Evolutionary conservation across 2,888 invertebrate species (phyloP).

Genomic region (Euproctis similis): DNA sequence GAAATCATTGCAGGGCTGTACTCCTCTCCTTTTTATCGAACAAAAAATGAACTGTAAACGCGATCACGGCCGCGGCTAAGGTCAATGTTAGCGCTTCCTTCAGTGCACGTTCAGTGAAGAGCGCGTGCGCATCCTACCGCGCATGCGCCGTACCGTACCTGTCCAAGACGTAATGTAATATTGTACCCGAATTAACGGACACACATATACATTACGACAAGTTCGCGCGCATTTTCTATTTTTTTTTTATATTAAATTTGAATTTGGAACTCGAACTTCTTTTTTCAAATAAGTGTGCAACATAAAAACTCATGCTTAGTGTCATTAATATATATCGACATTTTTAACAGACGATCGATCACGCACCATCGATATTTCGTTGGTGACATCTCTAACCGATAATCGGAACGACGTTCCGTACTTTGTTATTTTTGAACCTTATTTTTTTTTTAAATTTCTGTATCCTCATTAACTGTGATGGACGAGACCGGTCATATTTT

Average conservation of each 20-base stretch:
- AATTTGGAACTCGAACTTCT: constrained; percentile 12
- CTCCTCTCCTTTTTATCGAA: constrained; percentile 77
- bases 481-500: constrained; percentile 49
- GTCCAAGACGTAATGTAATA: constrained; percentile 40
- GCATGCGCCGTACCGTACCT: constrained; percentile 45
- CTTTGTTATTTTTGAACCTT: constrained; percentile 30
- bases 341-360: constrained; percentile 58
- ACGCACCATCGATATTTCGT: constrained; percentile 46
- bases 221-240: constrained; percentile 24
- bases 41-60: constrained; percentile 77
- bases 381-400: constrained; percentile 49
- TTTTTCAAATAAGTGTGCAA: constrained; percentile 9
- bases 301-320: constrained; percentile 28
- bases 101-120: constrained; percentile 72
- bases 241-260: too few relatives aligned
- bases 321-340: constrained; percentile 46
- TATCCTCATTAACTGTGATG: constrained; percentile 66
- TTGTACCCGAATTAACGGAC: constrained; percentile 27
- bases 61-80: constrained; percentile 76
- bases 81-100: constrained; percentile 77
- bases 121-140: constrained; percentile 66
- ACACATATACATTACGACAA: constrained; percentile 14
- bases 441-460: constrained; percentile 41
- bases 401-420: constrained; percentile 49
- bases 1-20: constrained; percentile 61